Evolutionary conservation across 2,113 vertebrate genomes (phyloP).

Genomic region (Glaucomys volans): DNA sequence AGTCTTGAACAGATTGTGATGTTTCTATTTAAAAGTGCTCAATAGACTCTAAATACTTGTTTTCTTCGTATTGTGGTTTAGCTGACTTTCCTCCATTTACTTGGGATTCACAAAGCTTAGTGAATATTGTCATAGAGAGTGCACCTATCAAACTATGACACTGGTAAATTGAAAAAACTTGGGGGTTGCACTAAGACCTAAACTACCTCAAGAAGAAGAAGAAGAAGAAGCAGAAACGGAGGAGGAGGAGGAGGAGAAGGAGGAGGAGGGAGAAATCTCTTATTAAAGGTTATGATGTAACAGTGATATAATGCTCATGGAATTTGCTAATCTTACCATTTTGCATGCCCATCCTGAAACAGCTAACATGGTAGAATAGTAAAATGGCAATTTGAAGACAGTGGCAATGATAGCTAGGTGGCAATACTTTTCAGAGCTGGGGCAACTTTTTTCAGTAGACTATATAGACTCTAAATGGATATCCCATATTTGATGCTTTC

Average conservation of each 20-base stretch:
- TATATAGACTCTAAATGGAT: neutral
- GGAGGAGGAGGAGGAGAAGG: too few relatives aligned
- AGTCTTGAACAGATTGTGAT: neutral
- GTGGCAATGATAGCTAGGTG: neutral
- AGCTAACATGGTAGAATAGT: neutral
- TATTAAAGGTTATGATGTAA: neutral
- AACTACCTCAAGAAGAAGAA: neutral
- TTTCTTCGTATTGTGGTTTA: neutral
- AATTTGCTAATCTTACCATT: neutral
- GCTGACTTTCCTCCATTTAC: neutral
- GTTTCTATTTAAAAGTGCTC: constrained; percentile 17
- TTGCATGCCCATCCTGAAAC: neutral
- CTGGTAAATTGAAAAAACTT: neutral
- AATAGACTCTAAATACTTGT: neutral
- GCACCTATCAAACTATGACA: neutral
- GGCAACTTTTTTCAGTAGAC: neutral
- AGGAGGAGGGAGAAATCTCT: neutral
- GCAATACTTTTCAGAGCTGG: neutral
- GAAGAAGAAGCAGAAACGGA: too few relatives aligned
- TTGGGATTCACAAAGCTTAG: neutral
- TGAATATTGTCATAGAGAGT: neutral
- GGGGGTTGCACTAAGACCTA: neutral
- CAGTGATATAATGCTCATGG: neutral
- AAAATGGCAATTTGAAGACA: neutral
- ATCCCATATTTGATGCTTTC: neutral